phyloP scores from a whole-genome alignment of 1,140 invertebrate species.

The Drosophila parabipectinata region DNA sequence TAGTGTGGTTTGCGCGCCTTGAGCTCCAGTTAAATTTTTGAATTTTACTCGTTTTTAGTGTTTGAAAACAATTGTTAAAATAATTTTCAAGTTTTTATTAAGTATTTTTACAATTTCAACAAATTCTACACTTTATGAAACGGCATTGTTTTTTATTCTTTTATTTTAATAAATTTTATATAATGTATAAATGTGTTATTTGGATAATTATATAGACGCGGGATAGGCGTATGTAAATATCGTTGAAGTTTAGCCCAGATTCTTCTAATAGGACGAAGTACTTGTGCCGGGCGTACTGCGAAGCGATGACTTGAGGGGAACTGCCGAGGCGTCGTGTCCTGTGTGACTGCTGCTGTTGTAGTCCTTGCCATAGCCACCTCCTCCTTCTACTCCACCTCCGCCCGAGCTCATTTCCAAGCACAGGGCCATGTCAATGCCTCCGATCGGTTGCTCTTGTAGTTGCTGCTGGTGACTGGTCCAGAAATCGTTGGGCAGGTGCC shows the following conservation, averaged over 20 bases:
- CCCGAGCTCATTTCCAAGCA: slow-evolving; percentile 27
- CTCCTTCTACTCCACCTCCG: not conserved
- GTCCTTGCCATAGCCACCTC: slow-evolving; percentile 42
- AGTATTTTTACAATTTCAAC: too few relatives aligned
- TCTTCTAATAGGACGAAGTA: slow-evolving; percentile 93
- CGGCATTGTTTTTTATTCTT: too few relatives aligned
- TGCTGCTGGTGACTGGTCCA: slow-evolving; percentile 67
- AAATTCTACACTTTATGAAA: too few relatives aligned
- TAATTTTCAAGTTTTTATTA: too few relatives aligned
- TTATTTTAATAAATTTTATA: too few relatives aligned
- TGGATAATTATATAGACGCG: slow-evolving; percentile 19
- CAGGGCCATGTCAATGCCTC: slow-evolving; percentile 20
- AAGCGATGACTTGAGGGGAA: slow-evolving; percentile 84
- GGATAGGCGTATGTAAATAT: slow-evolving; percentile 22
- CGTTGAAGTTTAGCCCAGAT: slow-evolving; percentile 83
- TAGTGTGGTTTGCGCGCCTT: too few relatives aligned
- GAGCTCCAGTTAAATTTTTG: too few relatives aligned
- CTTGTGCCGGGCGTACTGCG: slow-evolving; percentile 92
- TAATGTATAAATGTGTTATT: too few relatives aligned
- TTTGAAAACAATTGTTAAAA: too few relatives aligned
- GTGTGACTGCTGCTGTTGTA: slow-evolving; percentile 38
- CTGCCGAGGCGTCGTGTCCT: slow-evolving; percentile 1
- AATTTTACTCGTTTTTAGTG: too few relatives aligned
- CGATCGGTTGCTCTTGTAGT: slow-evolving; percentile 10
- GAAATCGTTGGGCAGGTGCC: slow-evolving; percentile 78